Evolutionary conservation across 1,140 invertebrate species (phyloP).

Genomic region (Meloidogyne floridensis): DNA sequence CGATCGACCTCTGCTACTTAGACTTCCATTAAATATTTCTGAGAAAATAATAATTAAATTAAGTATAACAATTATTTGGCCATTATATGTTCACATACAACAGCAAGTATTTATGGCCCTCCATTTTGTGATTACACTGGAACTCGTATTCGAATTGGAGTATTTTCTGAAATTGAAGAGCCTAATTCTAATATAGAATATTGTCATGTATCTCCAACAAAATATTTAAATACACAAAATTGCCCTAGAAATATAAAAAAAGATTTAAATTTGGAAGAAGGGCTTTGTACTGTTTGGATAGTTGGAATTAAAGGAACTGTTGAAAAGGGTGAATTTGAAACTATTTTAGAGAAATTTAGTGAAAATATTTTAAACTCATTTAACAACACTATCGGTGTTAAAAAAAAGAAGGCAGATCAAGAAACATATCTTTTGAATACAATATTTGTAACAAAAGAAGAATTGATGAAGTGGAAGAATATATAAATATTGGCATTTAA

Average conservation of each 20-base stretch:
- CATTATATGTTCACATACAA: neutral
- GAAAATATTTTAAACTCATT: too few relatives aligned
- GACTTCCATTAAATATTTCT: neutral
- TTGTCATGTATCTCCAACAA: neutral
- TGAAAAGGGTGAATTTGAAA: neutral
- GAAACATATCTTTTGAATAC: too few relatives aligned
- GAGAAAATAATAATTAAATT: neutral
- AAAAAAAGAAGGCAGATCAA: too few relatives aligned
- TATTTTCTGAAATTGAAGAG: neutral
- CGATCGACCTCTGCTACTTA: too few relatives aligned
- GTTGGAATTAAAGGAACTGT: neutral
- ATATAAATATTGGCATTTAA: too few relatives aligned
- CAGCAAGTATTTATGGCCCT: neutral
- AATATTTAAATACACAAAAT: neutral
- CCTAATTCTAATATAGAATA: neutral
- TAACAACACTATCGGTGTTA: too few relatives aligned
- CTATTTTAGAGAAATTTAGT: neutral
- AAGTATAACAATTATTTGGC: neutral
- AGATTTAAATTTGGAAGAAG: neutral
- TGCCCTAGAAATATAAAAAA: neutral
- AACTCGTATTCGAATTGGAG: neutral
- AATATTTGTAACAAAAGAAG: too few relatives aligned
- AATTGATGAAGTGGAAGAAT: too few relatives aligned
- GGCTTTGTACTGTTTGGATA: neutral
- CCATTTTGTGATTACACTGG: neutral